Evolutionary conservation across 2,113 vertebrate genomes (phyloP).

Genomic region (Pseudopodoces humilis): DNA sequence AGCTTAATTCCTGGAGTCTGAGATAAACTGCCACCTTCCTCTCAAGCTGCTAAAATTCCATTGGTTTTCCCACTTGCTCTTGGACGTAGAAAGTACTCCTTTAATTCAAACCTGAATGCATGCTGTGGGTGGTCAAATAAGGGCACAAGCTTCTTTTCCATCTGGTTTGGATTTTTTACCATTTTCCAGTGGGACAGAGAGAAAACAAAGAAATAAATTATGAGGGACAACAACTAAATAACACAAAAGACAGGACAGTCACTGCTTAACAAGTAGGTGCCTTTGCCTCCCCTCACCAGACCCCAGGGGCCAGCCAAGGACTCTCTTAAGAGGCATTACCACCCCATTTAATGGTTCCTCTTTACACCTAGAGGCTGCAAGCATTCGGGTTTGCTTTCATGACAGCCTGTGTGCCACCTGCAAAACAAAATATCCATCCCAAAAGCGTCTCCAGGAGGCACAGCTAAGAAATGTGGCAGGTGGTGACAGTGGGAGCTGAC

Average conservation of each 20-base stretch:
- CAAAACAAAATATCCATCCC: not conserved
- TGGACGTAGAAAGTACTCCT: not conserved
- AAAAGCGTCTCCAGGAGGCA: not conserved
- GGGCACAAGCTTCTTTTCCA: not conserved
- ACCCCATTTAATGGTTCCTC: not conserved
- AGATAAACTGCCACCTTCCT: not conserved
- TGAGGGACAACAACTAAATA: not conserved
- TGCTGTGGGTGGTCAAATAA: not conserved
- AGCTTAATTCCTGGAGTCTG: too few species aligned
- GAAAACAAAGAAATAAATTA: not conserved
- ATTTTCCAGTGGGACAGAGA: not conserved
- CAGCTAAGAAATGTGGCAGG: fast-evolving
- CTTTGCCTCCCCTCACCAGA: not conserved
- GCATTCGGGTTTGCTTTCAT: not conserved
- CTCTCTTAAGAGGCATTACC: not conserved
- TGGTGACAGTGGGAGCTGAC: not conserved
- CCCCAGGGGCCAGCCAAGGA: not conserved
- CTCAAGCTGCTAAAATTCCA: not conserved
- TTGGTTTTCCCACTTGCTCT: not conserved
- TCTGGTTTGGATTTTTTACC: not conserved
- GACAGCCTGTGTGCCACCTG: fast-evolving
- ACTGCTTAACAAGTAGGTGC: not conserved
- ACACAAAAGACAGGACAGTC: not conserved
- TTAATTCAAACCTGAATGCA: not conserved
- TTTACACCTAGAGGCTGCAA: not conserved